Conservation (phyloP, 2,113 vertebrate genomes). For the Pseudopodoces humilis region DNA sequence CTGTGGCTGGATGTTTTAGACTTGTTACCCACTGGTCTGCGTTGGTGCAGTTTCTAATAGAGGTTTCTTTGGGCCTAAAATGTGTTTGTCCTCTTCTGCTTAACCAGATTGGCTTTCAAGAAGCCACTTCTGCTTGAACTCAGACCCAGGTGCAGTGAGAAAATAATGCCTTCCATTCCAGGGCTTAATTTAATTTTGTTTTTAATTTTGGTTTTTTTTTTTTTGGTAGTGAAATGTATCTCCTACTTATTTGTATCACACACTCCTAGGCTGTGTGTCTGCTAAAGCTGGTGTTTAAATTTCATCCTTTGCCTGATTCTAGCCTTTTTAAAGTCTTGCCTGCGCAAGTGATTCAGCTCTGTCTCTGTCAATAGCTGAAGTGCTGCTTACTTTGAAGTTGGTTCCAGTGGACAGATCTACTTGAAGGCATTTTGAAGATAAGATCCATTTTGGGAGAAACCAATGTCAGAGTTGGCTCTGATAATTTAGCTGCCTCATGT, state of each 20-base stretch:
- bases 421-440: background rate
- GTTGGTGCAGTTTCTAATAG: background rate
- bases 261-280: accelerated
- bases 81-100: background rate
- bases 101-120: background rate
- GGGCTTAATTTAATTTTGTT: background rate
- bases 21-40: background rate
- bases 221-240: background rate
- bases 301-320: background rate
- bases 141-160: background rate
- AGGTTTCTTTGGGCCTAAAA: background rate
- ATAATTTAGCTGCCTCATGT: conserved; percentile 59
- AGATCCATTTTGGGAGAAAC: conserved; percentile 38
- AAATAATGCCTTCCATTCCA: background rate
- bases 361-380: background rate
- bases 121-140: background rate
- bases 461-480: conserved; percentile 42
- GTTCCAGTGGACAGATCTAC: background rate
- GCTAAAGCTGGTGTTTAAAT: background rate
- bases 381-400: background rate
- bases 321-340: background rate
- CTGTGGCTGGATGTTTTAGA: background rate
- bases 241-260: background rate
- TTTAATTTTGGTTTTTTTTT: background rate
- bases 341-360: background rate